phyloP scores from a whole-genome alignment of 2,797 vertebrate genomes.

The Fundulus diaphanus region DNA sequence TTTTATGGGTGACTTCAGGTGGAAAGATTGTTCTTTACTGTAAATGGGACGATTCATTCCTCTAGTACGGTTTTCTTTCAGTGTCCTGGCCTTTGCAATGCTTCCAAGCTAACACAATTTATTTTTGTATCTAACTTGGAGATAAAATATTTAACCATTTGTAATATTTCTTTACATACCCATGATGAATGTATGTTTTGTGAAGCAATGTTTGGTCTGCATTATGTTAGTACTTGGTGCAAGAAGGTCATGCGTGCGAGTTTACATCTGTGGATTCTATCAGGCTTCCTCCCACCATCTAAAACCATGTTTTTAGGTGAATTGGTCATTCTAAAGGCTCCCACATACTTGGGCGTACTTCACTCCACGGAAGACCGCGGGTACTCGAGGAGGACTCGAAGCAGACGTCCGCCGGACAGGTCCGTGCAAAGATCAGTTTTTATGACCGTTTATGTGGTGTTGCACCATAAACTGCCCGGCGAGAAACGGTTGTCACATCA shows the following conservation, averaged over 20 bases:
- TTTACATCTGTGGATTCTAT: neutral
- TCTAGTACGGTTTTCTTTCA: neutral
- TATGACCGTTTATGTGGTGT: too few species aligned
- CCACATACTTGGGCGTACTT: too few species aligned
- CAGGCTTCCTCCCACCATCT: neutral
- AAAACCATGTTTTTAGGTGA: neutral
- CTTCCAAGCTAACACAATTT: neutral
- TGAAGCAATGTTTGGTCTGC: too few species aligned
- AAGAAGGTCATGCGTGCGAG: too few species aligned
- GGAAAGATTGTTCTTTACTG: neutral
- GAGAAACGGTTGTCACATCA: too few species aligned
- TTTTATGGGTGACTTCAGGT: slow-evolving; percentile 1
- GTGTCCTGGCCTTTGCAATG: neutral
- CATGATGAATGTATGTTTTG: too few species aligned
- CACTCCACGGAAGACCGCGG: too few species aligned
- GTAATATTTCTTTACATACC: neutral
- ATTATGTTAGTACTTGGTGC: too few species aligned
- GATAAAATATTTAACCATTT: neutral
- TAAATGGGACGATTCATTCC: neutral
- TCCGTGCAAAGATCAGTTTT: too few species aligned
- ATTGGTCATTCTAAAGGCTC: neutral
- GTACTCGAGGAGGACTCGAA: too few species aligned
- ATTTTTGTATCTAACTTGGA: neutral
- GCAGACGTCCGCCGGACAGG: too few species aligned
- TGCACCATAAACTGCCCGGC: too few species aligned